phyloP scores from a whole-genome alignment of 2,888 invertebrate species.

The Ctenicera cuprea region DNA sequence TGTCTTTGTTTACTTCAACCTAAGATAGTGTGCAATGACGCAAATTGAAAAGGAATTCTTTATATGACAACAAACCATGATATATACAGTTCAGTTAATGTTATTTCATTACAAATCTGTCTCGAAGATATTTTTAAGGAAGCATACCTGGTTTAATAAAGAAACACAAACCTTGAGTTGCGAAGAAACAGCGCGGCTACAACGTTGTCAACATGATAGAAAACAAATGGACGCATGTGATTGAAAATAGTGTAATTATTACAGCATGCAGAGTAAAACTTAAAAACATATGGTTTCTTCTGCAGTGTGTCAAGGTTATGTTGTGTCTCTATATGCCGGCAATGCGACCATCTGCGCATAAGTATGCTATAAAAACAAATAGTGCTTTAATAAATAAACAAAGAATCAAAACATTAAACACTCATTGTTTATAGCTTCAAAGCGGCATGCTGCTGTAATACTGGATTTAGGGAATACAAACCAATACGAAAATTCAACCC shows the following conservation, averaged over 20 bases:
- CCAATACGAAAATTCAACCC: too few species aligned
- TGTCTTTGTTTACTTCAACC: constrained; percentile 14
- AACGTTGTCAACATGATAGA: neutral
- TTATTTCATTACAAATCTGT: neutral
- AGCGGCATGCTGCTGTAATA: neutral
- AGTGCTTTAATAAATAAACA: constrained; percentile 34
- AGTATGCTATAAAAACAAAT: constrained; percentile 29
- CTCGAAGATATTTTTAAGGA: too few species aligned
- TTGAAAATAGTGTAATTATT: neutral
- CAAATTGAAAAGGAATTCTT: constrained; percentile 16
- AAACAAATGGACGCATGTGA: neutral
- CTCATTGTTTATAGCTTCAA: neutral
- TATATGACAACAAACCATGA: neutral
- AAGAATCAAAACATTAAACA: neutral
- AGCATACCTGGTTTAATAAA: too few species aligned
- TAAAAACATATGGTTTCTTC: constrained; percentile 8
- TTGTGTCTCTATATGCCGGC: constrained; percentile 15
- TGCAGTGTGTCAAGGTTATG: constrained; percentile 40
- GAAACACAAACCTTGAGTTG: too few species aligned
- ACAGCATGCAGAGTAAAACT: neutral
- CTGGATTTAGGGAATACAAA: too few species aligned
- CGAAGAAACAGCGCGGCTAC: too few species aligned
- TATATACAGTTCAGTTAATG: neutral
- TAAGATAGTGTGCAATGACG: neutral
- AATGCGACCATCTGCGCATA: constrained; percentile 29